A percentile compares a stretch with the other conserved stretches of the same genome.
Conservation (phyloP, 2,888 invertebrate species). For the Acronicta aceris region DNA sequence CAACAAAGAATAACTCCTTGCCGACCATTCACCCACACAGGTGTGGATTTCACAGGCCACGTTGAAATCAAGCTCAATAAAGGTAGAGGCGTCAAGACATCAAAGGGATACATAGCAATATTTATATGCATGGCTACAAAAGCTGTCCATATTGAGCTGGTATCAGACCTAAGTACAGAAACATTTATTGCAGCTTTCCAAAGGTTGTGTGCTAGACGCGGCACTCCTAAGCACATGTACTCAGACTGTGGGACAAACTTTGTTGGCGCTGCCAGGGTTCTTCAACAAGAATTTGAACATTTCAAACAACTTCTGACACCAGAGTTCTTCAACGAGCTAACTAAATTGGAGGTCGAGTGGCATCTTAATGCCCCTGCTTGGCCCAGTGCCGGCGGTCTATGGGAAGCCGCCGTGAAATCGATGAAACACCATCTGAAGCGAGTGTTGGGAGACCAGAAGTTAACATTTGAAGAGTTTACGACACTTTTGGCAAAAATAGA, state of each 20-base stretch:
- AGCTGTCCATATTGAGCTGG: too few species aligned
- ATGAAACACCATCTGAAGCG: conserved; percentile 16
- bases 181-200: conserved; percentile 23
- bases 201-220: conserved; percentile 26
- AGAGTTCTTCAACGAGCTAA: conserved; percentile 5
- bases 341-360: conserved; percentile 1
- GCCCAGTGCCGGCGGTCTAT: conserved; percentile 11
- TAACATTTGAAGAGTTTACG: not conserved
- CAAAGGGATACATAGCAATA: too few species aligned
- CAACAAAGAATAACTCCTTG: too few species aligned
- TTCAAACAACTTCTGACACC: not conserved
- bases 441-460: conserved; percentile 16
- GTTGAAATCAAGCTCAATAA: too few species aligned
- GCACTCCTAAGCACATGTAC: conserved; percentile 25
- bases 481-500: conserved; percentile 12
- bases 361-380: conserved; percentile 3
- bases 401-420: conserved; percentile 13
- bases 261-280: conserved; percentile 1
- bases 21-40: too few species aligned
- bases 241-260: conserved; percentile 26
- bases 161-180: conserved; percentile 3
- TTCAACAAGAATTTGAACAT: conserved; percentile 1
- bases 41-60: too few species aligned
- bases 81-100: too few species aligned
- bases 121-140: too few species aligned